Evolutionary conservation across 2,113 vertebrate genomes (phyloP).

Genomic region (Formicarius rufipectus): DNA sequence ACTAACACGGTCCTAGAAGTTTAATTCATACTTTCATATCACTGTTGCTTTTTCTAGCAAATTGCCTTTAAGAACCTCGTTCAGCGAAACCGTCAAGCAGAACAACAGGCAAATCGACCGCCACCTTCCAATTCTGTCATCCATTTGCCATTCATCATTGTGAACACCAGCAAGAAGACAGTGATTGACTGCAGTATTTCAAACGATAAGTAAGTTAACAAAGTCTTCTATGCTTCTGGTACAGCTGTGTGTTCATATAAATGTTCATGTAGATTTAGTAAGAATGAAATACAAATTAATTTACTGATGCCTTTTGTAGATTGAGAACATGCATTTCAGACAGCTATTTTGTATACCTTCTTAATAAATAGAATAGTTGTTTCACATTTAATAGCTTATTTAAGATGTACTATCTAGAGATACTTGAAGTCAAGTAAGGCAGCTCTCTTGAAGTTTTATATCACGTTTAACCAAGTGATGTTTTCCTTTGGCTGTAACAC

Average conservation of each 20-base stretch:
- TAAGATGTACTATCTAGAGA: not conserved
- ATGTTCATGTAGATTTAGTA: not conserved
- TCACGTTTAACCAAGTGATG: not conserved
- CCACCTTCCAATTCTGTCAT: conserved; percentile 96
- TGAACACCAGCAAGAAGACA: conserved; percentile 99
- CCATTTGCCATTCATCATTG: conserved; percentile 96
- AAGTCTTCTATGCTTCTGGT: not conserved
- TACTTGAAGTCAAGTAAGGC: not conserved
- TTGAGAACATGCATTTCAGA: not conserved
- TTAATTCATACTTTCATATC: not conserved
- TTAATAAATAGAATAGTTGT: not conserved
- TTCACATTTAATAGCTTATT: not conserved
- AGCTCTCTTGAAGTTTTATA: not conserved
- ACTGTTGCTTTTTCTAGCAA: conserved; percentile 81
- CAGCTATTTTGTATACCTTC: not conserved
- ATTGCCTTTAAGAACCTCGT: conserved; percentile 99
- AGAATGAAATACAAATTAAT: not conserved
- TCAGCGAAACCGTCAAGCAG: conserved; percentile 91
- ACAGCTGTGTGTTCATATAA: not conserved
- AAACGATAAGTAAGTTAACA: conserved; percentile 90
- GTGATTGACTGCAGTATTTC: conserved; percentile 99
- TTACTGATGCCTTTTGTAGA: not conserved
- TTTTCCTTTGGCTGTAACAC: not conserved
- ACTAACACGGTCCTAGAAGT: not conserved
- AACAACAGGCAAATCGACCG: conserved; percentile 89